Base-by-base conservation (phyloP, 2,888 invertebrate genomes). In the Agriotes lineatus region DNA sequence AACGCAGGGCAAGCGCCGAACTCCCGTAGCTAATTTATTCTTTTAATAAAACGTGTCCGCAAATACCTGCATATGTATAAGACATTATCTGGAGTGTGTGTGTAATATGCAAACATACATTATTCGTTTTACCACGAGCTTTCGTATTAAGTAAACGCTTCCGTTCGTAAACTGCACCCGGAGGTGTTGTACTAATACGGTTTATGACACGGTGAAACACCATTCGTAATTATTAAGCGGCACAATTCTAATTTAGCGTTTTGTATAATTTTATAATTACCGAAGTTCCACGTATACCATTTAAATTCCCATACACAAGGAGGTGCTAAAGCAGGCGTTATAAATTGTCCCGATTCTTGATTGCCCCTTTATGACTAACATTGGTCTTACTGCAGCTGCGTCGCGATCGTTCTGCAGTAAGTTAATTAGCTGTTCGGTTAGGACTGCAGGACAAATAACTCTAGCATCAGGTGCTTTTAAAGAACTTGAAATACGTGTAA, bases 11-110 rank as follows among this genome's bases (percentile, higher is more conserved):
- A 63, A 16, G 61, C 60, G 16, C 6, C 14, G 33, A 52, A 52
- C 18, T 18, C n/a, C 25, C 35, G 12, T 20, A n/a, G 60, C 57
- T 72, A 73, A 74, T 69, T 70, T 72, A 72, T 74, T 71, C 70
- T 60, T 69, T 69, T 69, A 33, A 61, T 63, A 66, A 68, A 61
- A 59, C 45, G 63, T 37, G 59, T 33, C 48, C 64, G 60, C 30
- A 70, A 42, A 65, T 42, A 52, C 67, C 48, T 48, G 57, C 58
- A 69, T 66, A 58, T 69, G 67, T 67, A 50, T 50, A 66, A 60
- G 45, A 59, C 30, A 63, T 69, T 63, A 62, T 71, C 54, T 56
- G 44, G 44, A n/a, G 61, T 45, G 65, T 61, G 62, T 25, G 7
- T 62, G 58, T 58, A 57, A 63, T 52, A 42, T 58, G 56, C 58